Base-by-base conservation (phyloP, 1,140 invertebrate species). In the Pseudomyrmex dendroicus region DNA sequence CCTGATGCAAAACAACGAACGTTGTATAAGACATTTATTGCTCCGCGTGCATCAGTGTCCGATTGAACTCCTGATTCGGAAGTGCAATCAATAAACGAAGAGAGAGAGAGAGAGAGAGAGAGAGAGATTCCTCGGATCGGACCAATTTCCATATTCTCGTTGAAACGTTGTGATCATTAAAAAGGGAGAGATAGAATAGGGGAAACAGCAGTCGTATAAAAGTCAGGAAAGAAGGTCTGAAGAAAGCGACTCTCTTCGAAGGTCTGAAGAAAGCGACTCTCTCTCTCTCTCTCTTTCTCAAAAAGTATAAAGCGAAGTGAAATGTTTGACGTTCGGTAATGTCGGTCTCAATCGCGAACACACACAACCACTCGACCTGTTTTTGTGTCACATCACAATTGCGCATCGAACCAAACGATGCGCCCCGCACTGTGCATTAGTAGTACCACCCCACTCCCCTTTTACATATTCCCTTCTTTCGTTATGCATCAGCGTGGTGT, bases 331-430 rank as follows among this genome's bases (percentile, higher is more conserved):
- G 12, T 59, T 78, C 59, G 52, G 68, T 72, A 72, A 80, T 15
- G n/a, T 59, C 54, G 54, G 15, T 77, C 35, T 7, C 64, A 67
- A 67, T 78, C 17, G 50, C 35, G 35, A 35, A 35, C 13, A 70
- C 59, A 80, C 59, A 80, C 50, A 20, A 15, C 20, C 67, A 68
- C 76, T 80, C 52, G 76, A 78, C 76, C 76, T 72, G 76, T 70
- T 80, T 77, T 72, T 80, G 56, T 80, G 44, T 61, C 76, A 70
- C 54, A 50, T 80, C 66, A 59, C 76, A 80, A 80, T 70, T 59
- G 66, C 54, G 66, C 66, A 80, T 80, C 59, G 66, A 72, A 72
- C 22, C 44, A 12, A 80, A 70, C 35, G 76, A 80, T 70, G 66
- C n/a, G 44, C 44, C 20, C 25, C 35, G 35, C 54, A 48, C 56